A percentile compares a stretch with the other conserved stretches of the same genome.
phyloP scores from a whole-genome alignment of 2,888 invertebrate genomes.

The Polyommatus icarus region DNA sequence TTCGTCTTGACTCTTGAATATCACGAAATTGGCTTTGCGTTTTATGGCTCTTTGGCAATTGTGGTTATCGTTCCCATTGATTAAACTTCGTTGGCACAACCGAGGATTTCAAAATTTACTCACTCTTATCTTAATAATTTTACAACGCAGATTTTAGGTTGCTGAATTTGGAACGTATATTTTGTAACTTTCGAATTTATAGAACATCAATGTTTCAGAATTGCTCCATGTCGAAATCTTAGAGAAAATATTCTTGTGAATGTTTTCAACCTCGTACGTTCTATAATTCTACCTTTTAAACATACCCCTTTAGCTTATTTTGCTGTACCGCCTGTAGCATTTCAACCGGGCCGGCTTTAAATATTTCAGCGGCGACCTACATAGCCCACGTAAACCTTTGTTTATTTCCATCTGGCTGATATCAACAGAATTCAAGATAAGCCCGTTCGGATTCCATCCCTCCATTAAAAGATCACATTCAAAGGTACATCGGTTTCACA shows the following conservation, averaged over 20 bases:
- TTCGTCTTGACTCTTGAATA: constrained; percentile 69
- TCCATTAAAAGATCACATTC: constrained; percentile 31
- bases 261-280: neutral
- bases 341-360: constrained; percentile 33
- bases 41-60: constrained; percentile 66
- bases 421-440: constrained; percentile 33
- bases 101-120: constrained; percentile 9
- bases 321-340: constrained; percentile 33
- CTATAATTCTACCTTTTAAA: constrained; percentile 33
- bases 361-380: constrained; percentile 36
- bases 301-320: constrained; percentile 34
- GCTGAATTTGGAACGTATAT: neutral
- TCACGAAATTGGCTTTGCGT: constrained; percentile 67
- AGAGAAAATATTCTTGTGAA: neutral
- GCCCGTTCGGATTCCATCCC: constrained; percentile 29
- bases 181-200: too few species aligned
- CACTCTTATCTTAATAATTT: neutral
- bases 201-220: neutral
- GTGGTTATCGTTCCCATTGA: constrained; percentile 59
- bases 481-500: constrained; percentile 24
- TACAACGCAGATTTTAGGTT: neutral
- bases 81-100: constrained; percentile 47
- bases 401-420: constrained; percentile 33
- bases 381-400: constrained; percentile 31
- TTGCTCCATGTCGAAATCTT: neutral